phyloP scores from a whole-genome alignment of 2,888 invertebrate species.

The Mantis religiosa region DNA sequence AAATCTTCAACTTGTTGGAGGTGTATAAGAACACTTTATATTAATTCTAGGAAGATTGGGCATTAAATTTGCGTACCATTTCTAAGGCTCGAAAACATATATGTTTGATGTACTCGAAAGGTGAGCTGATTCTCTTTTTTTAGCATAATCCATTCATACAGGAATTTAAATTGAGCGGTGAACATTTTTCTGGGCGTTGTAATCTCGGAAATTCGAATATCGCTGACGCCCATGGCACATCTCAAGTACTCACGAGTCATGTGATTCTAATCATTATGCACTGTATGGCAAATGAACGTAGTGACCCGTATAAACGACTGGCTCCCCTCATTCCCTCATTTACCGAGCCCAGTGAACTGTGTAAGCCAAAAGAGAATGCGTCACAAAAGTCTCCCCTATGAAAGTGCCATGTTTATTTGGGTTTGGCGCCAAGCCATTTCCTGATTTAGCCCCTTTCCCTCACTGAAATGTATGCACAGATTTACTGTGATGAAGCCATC shows the following conservation, averaged over 20 bases:
- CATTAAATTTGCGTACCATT: no score
- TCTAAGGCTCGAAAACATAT: no score
- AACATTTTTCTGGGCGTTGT: no score
- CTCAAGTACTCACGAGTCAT: neutral
- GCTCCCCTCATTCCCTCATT: neutral
- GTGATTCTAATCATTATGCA: neutral
- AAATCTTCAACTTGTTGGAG: no score
- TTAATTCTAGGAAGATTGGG: no score
- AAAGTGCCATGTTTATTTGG: neutral
- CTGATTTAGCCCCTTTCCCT: neutral
- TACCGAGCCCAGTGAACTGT: neutral
- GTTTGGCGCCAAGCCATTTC: neutral
- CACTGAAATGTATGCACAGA: neutral
- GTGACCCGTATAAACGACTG: neutral
- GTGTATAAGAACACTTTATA: no score
- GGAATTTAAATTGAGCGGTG: no score
- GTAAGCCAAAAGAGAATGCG: neutral
- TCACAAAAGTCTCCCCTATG: neutral
- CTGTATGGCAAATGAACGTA: neutral
- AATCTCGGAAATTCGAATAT: no score
- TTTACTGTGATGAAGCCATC: neutral
- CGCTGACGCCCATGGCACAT: neutral
- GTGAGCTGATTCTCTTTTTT: no score
- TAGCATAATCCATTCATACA: no score
- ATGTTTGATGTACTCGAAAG: no score